Base-by-base conservation (phyloP, 2,888 invertebrate species). In the Patella depressa region DNA sequence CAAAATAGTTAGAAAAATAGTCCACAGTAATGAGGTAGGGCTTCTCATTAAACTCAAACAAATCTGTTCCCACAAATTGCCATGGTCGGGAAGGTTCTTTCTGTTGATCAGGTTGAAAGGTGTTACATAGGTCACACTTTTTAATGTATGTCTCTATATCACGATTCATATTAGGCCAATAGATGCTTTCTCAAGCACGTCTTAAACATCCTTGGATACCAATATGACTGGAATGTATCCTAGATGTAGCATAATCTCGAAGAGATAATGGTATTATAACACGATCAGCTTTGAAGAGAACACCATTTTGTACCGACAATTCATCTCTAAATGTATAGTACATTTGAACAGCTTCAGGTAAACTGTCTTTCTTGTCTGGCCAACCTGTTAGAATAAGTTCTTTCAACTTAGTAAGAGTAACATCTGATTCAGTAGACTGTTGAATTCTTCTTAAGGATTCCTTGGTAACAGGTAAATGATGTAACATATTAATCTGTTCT, bases 241-340 rank as follows among this genome's bases (percentile, higher is more conserved):
- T 29, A 19, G 24, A 12, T 72, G 72, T 74, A 11, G 76, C 54
- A 55, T 76, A 71, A 9, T 14, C 29, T 24, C 74, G 54, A 24
- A 79, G 34, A 45, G 19, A 17, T 5, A n/a, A 17, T 19, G 79
- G 79, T 65, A 78, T 78, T 2, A 78, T 17, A 9, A 59, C 59
- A 59, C 59, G 19, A n/a, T 78, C 75, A 53, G 75, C 82, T n/a
- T 73, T 74, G 57, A 80, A 81, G 12, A 84, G 34, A 5, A 85
- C 54, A 24, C 74, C 79, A 77, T 85, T 72, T 70, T 79, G 72
- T 3, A 75, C 55, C 0, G 81, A 59, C 2, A 85, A 69, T 74
- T 84, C 80, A 70, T 82, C 76, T 24, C 84, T 45, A 24, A 80
- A 77, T 9, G 73, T 59, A 78, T 79, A 84, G 72, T 82, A 84